Base-by-base conservation (phyloP, 2,888 invertebrate species). In the Amblyjoppa proteus region DNA sequence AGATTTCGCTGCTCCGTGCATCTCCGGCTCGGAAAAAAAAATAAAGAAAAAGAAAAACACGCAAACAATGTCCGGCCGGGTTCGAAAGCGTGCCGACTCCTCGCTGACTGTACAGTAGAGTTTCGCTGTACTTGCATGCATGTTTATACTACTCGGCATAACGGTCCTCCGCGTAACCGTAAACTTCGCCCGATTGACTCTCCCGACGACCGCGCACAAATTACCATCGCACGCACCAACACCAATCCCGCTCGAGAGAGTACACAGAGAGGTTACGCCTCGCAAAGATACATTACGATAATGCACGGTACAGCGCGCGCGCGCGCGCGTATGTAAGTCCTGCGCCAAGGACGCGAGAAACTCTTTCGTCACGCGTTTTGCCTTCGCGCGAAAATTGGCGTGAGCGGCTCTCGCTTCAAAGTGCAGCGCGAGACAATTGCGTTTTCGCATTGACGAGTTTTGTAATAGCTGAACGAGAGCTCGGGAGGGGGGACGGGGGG, bases 151-250 rank as follows among this genome's bases (percentile, higher is more conserved):
- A 77, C 69, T 61, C 68, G 53, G n/a, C 81, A 76, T 87, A 87
- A 85, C 87, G 87, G 87, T 82, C 68, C 61, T 77, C 81, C 58
- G 71, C 73, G 78, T 80, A 83, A 87, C 85, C 85, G 87, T 87
- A 83, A 85, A 81, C 68, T 81, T 69, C 49, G 76, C 74, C 69
- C 64, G 81, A 83, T 69, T 74, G 81, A 41, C 38, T 78, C 53
- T 74, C 69, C 41, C 78, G 74, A 75, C 69, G 49, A 49, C 66
- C 74, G 13, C 73, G 56, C 64, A 49, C 64, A 56, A 76, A 88
- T 83, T 84, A 81, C 79, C 45, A 81, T 75, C 28, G 64, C 6
- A 2, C n/a, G 31, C n/a, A 16, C 84, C 31, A 73, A 61, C 53
- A 76, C 41, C 41, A 41, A 41, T 41, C 9, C 5, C 61, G 69